Base-by-base conservation (phyloP, 53 echinoderm and acorn worm species). In the Luidia sarsii region DNA sequence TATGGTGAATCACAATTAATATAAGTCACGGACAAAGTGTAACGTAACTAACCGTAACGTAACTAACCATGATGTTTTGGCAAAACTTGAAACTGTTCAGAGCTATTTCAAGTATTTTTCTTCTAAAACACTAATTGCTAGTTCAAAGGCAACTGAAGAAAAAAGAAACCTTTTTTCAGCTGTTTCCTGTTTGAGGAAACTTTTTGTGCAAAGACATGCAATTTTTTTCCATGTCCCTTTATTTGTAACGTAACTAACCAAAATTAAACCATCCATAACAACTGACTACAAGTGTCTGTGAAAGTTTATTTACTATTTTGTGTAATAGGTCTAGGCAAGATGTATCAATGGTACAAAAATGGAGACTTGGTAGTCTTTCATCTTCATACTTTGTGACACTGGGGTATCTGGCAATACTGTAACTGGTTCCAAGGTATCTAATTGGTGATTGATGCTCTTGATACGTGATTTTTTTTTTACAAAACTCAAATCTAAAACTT, bases 21-120 rank as follows among this genome's bases (percentile, higher is more conserved):
- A 41, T 41, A 7, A 11, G 41, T 41, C 41, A 41, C 22, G 25
- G 56, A 56, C 56, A 56, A 56, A 56, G 23, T 56, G 56, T 56
- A 56, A 56, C 25, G 56, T 56, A 56, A 56, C 56, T 56, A 56
- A 56, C 56, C 25, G 56, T 56, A 56, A 56, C 56, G 56, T 56
- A 56, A 56, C 56, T 23, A 56, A 16, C 56, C 56, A 56, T 56
- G 56, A 56, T 56, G 22, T 56, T 56, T 56, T 16, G 56, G 56
- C n/a, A 56, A 56, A 4, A 9, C 56, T 56, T 18, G 56, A 24
- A 56, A 56, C 22, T 56, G 56, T 18, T 20, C n/a, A 56, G n/a
- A 22, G 22, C 25, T 20, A 56, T 56, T 22, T 56, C 20, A 18
- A 56, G 22, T 41, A 7, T 41, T 41, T 56, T 56, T 56, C 20